These are phyloP conservation scores for Oxyura jamaicensis DNA, from an alignment of 2,113 vertebrate genomes.

Conservation along the genomic window DNA sequence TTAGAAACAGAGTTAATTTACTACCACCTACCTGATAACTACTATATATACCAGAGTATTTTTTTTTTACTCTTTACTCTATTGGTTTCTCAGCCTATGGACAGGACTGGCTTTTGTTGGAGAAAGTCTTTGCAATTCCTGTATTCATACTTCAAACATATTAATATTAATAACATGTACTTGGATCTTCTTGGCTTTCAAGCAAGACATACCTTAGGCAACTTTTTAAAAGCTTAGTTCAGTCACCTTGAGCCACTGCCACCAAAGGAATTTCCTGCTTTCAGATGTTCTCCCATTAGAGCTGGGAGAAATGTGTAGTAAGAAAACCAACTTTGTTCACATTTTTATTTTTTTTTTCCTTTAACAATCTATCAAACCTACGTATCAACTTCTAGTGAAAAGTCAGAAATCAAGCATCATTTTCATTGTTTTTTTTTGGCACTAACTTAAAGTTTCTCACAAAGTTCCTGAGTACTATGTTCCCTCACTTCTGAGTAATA, in stretches of 20 bases:
- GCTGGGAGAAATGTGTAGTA: background rate
- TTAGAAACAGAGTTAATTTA: background rate
- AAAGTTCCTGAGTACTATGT: background rate
- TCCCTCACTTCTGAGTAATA: background rate
- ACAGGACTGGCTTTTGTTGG: background rate
- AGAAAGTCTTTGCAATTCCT: background rate
- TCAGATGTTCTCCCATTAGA: background rate
- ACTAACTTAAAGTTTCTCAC: background rate
- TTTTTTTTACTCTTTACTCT: background rate
- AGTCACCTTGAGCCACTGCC: background rate
- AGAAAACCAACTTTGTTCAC: background rate
- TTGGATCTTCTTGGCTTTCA: fast-evolving
- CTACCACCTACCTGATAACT: background rate
- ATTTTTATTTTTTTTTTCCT: background rate
- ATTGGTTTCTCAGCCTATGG: background rate
- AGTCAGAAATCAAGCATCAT: background rate
- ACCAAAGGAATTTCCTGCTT: background rate
- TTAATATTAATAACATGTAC: background rate
- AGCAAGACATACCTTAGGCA: background rate
- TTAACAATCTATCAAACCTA: background rate
- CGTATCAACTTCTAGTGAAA: background rate
- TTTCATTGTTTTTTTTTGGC: background rate
- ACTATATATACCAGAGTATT: background rate
- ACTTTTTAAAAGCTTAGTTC: background rate
- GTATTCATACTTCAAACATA: background rate